phyloP scores from a whole-genome alignment of 2,888 invertebrate species.

The Orchesella flavescens region DNA sequence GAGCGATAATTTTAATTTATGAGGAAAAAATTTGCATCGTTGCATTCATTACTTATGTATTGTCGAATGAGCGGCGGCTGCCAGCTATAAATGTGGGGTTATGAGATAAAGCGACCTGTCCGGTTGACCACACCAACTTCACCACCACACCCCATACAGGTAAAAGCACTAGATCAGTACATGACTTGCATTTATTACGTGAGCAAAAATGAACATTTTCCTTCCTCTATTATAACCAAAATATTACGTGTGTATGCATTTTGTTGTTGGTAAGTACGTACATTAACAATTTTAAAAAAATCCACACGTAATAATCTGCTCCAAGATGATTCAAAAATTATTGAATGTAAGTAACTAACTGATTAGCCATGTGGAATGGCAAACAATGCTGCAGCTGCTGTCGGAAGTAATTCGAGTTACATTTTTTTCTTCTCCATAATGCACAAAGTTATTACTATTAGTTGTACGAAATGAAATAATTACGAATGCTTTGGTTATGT shows the following conservation, averaged over 20 bases:
- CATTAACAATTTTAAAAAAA: too few species aligned
- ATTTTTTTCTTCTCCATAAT: slow-evolving; percentile 20
- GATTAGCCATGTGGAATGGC: slow-evolving; percentile 7
- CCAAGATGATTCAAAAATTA: slow-evolving; percentile 11
- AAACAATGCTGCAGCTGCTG: neutral
- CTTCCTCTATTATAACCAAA: neutral
- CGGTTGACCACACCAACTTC: slow-evolving; percentile 42
- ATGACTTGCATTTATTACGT: slow-evolving; percentile 42
- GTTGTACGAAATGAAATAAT: too few species aligned
- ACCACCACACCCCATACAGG: slow-evolving; percentile 45
- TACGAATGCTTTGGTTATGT: too few species aligned
- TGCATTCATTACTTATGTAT: too few species aligned
- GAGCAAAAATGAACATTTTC: slow-evolving; percentile 43
- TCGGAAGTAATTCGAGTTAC: neutral
- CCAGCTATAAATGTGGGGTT: neutral
- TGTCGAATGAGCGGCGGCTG: neutral
- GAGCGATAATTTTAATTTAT: neutral
- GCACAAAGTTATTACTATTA: too few species aligned
- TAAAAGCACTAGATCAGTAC: slow-evolving; percentile 31
- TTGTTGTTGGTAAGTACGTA: neutral
- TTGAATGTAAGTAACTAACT: neutral
- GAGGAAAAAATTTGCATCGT: neutral
- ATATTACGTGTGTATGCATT: neutral
- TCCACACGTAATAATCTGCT: neutral
- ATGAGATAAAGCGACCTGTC: slow-evolving; percentile 35